Evolutionary conservation across 2,888 invertebrate species (phyloP).

Genomic region (Euphydryas editha): DNA sequence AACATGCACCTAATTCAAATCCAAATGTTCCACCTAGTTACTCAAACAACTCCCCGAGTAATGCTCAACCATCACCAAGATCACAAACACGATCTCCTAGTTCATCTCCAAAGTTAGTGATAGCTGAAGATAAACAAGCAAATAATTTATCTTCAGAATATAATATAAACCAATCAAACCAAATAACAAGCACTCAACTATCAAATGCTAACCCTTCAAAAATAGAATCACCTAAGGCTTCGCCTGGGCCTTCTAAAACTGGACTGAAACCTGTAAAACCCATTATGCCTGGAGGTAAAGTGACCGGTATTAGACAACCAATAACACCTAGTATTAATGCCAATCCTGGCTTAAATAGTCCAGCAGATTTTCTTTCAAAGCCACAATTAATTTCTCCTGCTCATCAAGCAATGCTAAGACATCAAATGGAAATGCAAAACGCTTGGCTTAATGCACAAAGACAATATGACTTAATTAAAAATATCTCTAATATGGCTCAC

Average conservation of each 20-base stretch:
- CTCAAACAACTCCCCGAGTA: conserved; percentile 58
- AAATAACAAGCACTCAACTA: conserved; percentile 72
- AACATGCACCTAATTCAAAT: conserved; percentile 54
- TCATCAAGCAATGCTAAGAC: conserved; percentile 58
- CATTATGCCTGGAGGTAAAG: conserved; percentile 58
- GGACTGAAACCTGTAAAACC: conserved; percentile 64
- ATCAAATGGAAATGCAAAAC: conserved; percentile 72
- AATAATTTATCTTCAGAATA: conserved; percentile 57
- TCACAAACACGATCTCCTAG: conserved; percentile 79
- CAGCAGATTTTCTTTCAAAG: conserved; percentile 62
- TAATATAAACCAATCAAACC: conserved; percentile 70
- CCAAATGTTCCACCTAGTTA: conserved; percentile 58
- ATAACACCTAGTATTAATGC: conserved; percentile 59
- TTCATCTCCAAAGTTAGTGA: conserved; percentile 79
- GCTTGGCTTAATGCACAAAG: conserved; percentile 73
- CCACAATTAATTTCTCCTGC: conserved; percentile 60
- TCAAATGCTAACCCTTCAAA: conserved; percentile 60
- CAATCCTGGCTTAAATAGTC: conserved; percentile 56
- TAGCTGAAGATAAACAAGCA: conserved; percentile 78
- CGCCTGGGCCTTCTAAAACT: conserved; percentile 68
- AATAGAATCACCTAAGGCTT: conserved; percentile 61
- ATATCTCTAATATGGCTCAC: conserved; percentile 70
- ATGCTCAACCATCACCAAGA: conserved; percentile 70
- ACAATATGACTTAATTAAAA: conserved; percentile 71
- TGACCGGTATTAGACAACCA: conserved; percentile 64